phyloP scores from a whole-genome alignment of 2,888 invertebrate genomes.

The Coronaproctus castanopsis region DNA sequence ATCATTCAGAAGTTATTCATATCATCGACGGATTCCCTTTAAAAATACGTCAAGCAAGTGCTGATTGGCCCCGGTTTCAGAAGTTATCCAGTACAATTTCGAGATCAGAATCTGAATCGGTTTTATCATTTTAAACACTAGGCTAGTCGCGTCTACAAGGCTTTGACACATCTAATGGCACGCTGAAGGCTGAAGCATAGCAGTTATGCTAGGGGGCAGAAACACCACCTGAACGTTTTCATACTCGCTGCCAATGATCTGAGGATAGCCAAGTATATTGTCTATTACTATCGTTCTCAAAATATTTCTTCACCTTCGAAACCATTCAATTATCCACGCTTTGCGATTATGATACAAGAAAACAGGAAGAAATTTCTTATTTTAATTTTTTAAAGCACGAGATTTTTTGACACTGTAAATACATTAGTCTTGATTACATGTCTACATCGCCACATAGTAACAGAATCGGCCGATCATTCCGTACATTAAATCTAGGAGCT shows the following conservation, averaged over 20 bases:
- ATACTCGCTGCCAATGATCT: background rate
- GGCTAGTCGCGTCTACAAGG: background rate
- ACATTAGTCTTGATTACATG: background rate
- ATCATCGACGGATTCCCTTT: background rate
- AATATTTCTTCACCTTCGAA: background rate
- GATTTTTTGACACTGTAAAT: background rate
- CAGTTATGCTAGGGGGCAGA: background rate
- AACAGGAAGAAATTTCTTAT: background rate
- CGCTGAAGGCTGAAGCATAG: background rate
- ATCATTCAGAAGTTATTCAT: background rate
- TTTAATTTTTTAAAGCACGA: background rate
- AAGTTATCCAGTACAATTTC: background rate
- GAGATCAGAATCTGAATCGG: background rate
- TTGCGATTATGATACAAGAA: background rate
- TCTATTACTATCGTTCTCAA: background rate
- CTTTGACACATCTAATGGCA: background rate
- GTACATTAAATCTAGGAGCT: background rate
- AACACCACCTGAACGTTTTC: background rate
- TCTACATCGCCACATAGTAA: background rate
- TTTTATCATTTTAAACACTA: background rate
- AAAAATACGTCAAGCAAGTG: background rate
- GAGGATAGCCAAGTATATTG: background rate
- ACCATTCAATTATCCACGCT: background rate
- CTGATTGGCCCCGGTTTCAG: background rate
- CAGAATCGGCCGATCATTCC: background rate